phyloP scores from a whole-genome alignment of 2,888 invertebrate species.

The Camponotus fellah region DNA sequence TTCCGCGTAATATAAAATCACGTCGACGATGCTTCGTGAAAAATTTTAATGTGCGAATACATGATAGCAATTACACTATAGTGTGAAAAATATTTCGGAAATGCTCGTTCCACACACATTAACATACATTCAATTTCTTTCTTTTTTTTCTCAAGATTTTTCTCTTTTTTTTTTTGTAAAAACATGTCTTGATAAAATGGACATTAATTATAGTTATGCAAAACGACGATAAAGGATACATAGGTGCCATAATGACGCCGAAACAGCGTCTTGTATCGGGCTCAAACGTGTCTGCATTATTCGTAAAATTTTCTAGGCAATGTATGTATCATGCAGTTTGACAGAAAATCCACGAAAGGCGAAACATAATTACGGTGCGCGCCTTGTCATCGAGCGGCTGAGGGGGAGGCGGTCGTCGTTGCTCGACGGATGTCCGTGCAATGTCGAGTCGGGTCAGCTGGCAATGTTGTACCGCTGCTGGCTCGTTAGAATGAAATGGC shows the following conservation, averaged over 20 bases:
- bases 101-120: conserved; percentile 26
- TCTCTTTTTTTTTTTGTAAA: conserved; percentile 6
- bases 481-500: conserved; percentile 65
- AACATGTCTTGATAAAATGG: no score
- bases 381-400: conserved; percentile 60
- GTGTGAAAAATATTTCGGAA: neutral
- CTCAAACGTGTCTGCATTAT: conserved; percentile 16
- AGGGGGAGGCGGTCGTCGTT: conserved; percentile 40
- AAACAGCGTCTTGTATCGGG: conserved; percentile 12
- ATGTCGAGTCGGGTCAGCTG: conserved; percentile 39
- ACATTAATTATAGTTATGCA: no score
- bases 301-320: conserved; percentile 25
- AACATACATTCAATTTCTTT: conserved; percentile 5
- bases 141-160: neutral
- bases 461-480: conserved; percentile 55
- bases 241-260: neutral
- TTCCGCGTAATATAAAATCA: neutral
- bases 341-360: conserved; percentile 54
- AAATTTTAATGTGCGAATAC: conserved; percentile 9
- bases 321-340: conserved; percentile 37
- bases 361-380: conserved; percentile 61
- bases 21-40: conserved; percentile 11
- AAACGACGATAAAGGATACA: neutral
- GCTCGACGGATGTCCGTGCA: conserved; percentile 68
- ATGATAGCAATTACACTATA: conserved; percentile 16